These are phyloP conservation scores for Muscina levida DNA, from an alignment of 2,888 invertebrate species.

Conservation along the genomic window DNA sequence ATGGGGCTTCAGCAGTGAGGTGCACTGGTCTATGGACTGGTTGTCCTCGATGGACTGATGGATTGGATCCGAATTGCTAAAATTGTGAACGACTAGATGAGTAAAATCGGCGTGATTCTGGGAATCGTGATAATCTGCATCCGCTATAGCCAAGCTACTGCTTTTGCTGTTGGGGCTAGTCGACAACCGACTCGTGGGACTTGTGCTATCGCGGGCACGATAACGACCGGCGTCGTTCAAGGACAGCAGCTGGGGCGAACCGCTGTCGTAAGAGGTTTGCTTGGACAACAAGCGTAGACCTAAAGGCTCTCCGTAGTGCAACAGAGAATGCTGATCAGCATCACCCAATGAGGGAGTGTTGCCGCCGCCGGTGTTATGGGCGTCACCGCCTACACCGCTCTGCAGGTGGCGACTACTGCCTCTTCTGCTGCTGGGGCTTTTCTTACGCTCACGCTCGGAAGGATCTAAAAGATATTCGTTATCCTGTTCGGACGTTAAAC, in stretches of 20 bases:
- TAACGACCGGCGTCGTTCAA: constrained; percentile 62
- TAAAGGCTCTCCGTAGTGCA: constrained; percentile 64
- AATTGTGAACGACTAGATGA: constrained; percentile 72
- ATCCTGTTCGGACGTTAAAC: constrained; percentile 50
- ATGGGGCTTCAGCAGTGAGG: constrained; percentile 75
- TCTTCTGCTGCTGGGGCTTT: constrained; percentile 42
- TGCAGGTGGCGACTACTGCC: constrained; percentile 28
- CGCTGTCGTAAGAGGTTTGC: constrained; percentile 76
- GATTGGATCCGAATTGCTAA: constrained; percentile 74
- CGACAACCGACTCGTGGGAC: constrained; percentile 69
- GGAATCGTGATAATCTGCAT: constrained; percentile 60
- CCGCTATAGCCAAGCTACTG: constrained; percentile 63
- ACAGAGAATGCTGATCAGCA: constrained; percentile 73
- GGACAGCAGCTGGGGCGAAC: constrained; percentile 63
- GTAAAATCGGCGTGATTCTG: constrained; percentile 63
- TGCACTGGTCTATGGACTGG: constrained; percentile 56
- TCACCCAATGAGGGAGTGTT: constrained; percentile 61
- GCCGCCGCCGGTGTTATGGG: constrained; percentile 56
- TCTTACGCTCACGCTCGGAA: constrained; percentile 19
- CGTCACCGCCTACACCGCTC: constrained; percentile 61
- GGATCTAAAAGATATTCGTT: constrained; percentile 59
- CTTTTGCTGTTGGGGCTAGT: constrained; percentile 63
- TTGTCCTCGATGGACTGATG: constrained; percentile 66
- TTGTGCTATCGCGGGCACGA: constrained; percentile 62
- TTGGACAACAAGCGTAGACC: constrained; percentile 73